These are phyloP conservation scores for Campoletis raptor DNA, from an alignment of 2,888 invertebrate genomes.

Conservation along the genomic window DNA sequence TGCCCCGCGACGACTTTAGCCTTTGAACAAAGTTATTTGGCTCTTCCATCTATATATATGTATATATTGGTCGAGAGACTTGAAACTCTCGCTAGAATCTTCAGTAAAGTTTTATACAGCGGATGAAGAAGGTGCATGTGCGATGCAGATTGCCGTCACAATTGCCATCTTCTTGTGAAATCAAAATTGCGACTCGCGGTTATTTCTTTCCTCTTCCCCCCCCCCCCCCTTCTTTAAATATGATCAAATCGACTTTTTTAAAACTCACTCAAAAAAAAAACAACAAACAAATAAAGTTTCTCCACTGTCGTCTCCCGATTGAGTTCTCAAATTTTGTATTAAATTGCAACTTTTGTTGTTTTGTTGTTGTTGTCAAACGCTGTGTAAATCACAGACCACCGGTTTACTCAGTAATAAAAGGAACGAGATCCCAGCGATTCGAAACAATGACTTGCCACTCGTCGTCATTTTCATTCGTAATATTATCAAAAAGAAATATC, in stretches of 20 bases:
- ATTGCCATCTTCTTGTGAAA: conserved; percentile 60
- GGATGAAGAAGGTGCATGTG: conserved; percentile 19
- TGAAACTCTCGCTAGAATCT: conserved; percentile 32
- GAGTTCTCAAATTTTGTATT: conserved; percentile 5
- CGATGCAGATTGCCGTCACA: not conserved
- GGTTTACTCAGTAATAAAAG: not conserved
- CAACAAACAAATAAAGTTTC: not conserved
- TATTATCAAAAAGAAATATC: conserved; percentile 34
- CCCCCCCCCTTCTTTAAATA: conserved; percentile 17
- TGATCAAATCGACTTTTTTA: not conserved
- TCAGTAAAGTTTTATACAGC: not conserved
- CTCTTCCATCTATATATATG: conserved; percentile 34
- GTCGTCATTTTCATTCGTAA: conserved; percentile 37
- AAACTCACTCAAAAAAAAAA: not conserved
- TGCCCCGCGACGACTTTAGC: conserved; percentile 56
- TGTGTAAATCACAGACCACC: not conserved
- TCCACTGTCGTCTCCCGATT: not conserved
- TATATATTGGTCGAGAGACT: not conserved
- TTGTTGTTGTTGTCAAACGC: not conserved
- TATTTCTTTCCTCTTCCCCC: not conserved
- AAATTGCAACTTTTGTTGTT: not conserved
- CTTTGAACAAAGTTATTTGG: conserved; percentile 65
- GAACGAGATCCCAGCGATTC: conserved; percentile 1
- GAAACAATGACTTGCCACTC: conserved; percentile 57
- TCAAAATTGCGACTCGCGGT: conserved; percentile 30